Conservation (phyloP, 2,113 vertebrate genomes). For the Campylorhamphus procurvoides region DNA sequence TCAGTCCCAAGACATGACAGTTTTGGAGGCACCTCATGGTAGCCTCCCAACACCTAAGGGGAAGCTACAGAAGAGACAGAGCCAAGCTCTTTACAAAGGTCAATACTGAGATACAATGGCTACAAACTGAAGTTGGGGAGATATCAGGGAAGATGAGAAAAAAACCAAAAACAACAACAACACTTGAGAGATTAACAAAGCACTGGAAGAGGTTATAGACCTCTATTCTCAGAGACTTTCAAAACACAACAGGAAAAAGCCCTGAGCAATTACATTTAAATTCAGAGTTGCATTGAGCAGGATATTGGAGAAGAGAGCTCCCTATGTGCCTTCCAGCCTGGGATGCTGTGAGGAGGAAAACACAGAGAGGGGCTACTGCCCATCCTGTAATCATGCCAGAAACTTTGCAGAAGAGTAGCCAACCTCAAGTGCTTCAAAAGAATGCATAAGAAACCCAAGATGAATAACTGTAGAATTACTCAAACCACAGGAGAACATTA, state of each 20-base stretch:
- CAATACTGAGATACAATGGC: background rate
- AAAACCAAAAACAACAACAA: background rate
- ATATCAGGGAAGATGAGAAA: background rate
- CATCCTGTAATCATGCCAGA: background rate
- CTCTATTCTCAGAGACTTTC: background rate
- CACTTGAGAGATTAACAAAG: background rate
- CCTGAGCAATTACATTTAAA: background rate
- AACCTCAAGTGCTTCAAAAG: background rate
- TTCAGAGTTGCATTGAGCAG: background rate
- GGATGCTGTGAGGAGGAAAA: background rate
- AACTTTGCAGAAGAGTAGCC: background rate
- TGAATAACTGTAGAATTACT: background rate
- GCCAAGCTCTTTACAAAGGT: background rate
- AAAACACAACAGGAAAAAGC: background rate
- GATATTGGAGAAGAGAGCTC: background rate
- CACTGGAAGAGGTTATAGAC: background rate
- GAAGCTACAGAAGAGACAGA: background rate
- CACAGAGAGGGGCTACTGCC: background rate
- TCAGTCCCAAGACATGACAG: background rate
- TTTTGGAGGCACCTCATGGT: background rate
- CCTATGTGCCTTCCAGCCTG: background rate
- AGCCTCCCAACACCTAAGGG: background rate
- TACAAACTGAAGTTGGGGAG: background rate
- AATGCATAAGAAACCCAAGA: background rate
- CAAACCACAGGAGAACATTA: rapidly evolving